Evolutionary conservation across 2,113 vertebrate species (phyloP).

Genomic region (Peromyscus polionotus): DNA sequence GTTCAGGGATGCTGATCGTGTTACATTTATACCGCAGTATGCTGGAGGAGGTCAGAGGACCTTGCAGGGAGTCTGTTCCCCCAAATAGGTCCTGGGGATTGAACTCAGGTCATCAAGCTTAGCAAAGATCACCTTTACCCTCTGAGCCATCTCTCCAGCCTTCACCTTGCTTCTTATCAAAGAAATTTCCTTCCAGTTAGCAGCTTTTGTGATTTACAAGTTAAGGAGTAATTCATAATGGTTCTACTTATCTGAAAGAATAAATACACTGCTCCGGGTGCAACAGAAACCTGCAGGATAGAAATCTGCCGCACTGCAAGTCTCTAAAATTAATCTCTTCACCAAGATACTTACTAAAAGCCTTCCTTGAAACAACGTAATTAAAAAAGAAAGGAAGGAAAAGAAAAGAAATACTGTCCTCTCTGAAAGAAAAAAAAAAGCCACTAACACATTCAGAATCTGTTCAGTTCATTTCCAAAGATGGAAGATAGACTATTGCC

Average conservation of each 20-base stretch:
- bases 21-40: not conserved
- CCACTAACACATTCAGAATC: not conserved
- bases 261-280: not conserved
- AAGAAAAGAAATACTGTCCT: not conserved
- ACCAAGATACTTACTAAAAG: rapidly evolving
- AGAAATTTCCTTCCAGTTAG: not conserved
- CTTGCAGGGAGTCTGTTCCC: not conserved
- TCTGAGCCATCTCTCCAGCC: not conserved
- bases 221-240: not conserved
- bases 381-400: not conserved
- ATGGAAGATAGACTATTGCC: not conserved
- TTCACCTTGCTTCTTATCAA: not conserved
- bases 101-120: not conserved
- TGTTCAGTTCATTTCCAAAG: not conserved
- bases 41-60: not conserved
- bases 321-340: not conserved
- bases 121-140: not conserved
- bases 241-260: not conserved
- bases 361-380: not conserved
- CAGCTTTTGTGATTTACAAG: not conserved
- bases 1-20: not conserved
- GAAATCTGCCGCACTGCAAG: not conserved
- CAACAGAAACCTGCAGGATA: not conserved
- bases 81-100: not conserved
- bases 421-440: too few species aligned